Percentiles rank a stretch among this genome's conserved stretches.
Conservation (phyloP, 2,888 invertebrate genomes). For the Carabus problematicus region DNA sequence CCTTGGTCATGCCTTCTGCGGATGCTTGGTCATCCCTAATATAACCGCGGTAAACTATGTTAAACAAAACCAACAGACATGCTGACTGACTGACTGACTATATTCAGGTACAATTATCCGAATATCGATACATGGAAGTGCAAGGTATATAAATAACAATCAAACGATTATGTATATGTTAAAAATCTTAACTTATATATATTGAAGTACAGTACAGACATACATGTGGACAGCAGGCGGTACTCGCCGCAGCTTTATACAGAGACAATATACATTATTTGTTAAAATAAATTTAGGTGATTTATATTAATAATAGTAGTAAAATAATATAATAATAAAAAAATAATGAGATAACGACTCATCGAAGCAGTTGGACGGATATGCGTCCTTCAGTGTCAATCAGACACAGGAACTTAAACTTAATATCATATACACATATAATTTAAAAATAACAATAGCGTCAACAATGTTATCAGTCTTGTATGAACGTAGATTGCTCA, state of each 20-base stretch:
- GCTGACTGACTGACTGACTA: not conserved
- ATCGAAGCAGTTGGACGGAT: constrained; percentile 39
- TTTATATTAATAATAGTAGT: constrained; percentile 34
- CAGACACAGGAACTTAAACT: constrained; percentile 56
- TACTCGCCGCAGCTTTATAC: constrained; percentile 33
- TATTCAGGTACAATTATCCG: too few relatives aligned
- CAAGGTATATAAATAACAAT: not conserved
- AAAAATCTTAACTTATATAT: constrained; percentile 40
- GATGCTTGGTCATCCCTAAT: constrained; percentile 36
- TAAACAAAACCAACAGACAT: not conserved
- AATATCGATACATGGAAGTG: constrained; percentile 8
- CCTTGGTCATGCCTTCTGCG: constrained; percentile 47
- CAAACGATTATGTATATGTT: constrained; percentile 31
- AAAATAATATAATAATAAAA: constrained; percentile 40
- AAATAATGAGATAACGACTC: constrained; percentile 38
- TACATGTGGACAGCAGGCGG: constrained; percentile 41
- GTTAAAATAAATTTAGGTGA: constrained; percentile 27
- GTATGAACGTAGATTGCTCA: constrained; percentile 39
- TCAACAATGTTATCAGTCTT: constrained; percentile 43
- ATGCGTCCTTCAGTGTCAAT: constrained; percentile 37
- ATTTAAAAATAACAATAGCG: constrained; percentile 58
- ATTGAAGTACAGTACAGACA: constrained; percentile 40
- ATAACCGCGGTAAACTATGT: constrained; percentile 21
- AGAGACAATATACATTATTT: constrained; percentile 42
- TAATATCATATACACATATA: constrained; percentile 52